phyloP scores from a whole-genome alignment of 1,140 invertebrate genomes.

The Propsilocerus akamusi region DNA sequence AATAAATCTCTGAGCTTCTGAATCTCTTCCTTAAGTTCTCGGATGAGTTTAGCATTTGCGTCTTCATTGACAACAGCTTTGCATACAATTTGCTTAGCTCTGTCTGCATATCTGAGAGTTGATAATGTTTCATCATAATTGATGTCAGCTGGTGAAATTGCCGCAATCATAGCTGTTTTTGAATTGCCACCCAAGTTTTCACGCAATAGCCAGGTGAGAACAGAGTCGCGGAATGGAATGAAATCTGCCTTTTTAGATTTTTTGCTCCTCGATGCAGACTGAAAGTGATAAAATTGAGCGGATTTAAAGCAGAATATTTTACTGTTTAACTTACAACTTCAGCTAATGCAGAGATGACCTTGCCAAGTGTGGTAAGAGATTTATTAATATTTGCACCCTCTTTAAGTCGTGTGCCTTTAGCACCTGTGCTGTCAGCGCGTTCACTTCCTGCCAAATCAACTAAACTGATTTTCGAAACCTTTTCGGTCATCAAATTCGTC shows the following conservation, averaged over 20 bases:
- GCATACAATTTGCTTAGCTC: conserved; percentile 98
- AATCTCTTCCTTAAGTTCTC: conserved; percentile 98
- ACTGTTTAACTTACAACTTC: conserved; percentile 41
- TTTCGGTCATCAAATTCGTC: conserved; percentile 65
- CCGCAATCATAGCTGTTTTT: conserved; percentile 96
- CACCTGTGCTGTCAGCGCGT: conserved; percentile 18
- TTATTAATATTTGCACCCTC: conserved; percentile 71
- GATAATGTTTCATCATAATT: conserved; percentile 97
- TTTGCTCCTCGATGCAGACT: conserved; percentile 70
- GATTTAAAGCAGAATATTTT: background rate
- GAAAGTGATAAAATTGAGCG: background rate
- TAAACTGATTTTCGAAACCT: conserved; percentile 76
- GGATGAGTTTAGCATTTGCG: conserved; percentile 95
- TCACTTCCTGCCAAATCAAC: conserved; percentile 75
- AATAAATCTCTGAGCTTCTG: conserved; percentile 80
- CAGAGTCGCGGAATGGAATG: conserved; percentile 97
- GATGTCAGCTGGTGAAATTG: conserved; percentile 90
- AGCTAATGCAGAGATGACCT: conserved; percentile 59
- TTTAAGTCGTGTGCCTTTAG: conserved; percentile 51
- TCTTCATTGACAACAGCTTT: conserved; percentile 99
- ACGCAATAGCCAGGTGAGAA: conserved; percentile 92
- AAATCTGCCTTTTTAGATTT: conserved; percentile 94
- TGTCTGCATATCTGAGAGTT: conserved; percentile 88
- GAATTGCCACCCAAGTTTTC: conserved; percentile 97
- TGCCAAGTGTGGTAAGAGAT: conserved; percentile 57